These are phyloP conservation scores for Rhabditoides inermis DNA, from an alignment of 2,888 invertebrate species.

Conservation along the genomic window DNA sequence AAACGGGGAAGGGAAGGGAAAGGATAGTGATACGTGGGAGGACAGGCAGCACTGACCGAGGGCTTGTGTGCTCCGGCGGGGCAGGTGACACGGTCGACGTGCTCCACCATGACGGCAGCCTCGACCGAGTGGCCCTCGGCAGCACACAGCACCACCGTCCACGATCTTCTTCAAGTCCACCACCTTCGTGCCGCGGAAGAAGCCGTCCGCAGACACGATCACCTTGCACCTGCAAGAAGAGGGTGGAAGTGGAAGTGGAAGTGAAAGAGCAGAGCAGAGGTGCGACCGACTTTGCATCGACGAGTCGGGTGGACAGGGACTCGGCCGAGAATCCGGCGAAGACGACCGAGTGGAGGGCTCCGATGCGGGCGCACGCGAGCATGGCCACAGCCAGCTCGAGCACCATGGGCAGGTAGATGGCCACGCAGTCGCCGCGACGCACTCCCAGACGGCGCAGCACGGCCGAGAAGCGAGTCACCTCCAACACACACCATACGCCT, in stretches of 20 bases:
- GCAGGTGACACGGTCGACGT: slow-evolving; percentile 66
- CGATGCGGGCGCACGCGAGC: slow-evolving; percentile 89
- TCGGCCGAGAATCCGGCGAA: slow-evolving; percentile 77
- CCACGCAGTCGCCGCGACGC: slow-evolving; percentile 77
- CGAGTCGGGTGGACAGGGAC: slow-evolving; percentile 79
- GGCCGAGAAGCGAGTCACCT: slow-evolving; percentile 26
- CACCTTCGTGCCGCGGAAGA: slow-evolving; percentile 84
- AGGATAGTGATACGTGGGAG: too few species aligned
- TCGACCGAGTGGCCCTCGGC: slow-evolving; percentile 66
- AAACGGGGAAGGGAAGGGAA: too few species aligned
- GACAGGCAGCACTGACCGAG: too few species aligned
- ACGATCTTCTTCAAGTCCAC: slow-evolving; percentile 66
- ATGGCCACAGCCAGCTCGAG: slow-evolving; percentile 77
- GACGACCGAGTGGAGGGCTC: slow-evolving; percentile 89
- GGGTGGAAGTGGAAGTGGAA: background rate
- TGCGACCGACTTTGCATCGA: slow-evolving; percentile 66
- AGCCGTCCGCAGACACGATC: slow-evolving; percentile 81
- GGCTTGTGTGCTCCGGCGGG: slow-evolving; percentile 26
- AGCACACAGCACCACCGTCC: slow-evolving; percentile 20
- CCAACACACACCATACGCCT: too few species aligned
- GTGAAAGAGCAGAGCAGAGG: background rate
- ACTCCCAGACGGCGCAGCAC: slow-evolving; percentile 53
- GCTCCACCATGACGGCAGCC: slow-evolving; percentile 78
- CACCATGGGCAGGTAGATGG: slow-evolving; percentile 77
- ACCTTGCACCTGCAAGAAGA: slow-evolving; percentile 55